Evolutionary conservation across 2,113 vertebrate genomes (phyloP).

Genomic region (Capreolus pygargus): DNA sequence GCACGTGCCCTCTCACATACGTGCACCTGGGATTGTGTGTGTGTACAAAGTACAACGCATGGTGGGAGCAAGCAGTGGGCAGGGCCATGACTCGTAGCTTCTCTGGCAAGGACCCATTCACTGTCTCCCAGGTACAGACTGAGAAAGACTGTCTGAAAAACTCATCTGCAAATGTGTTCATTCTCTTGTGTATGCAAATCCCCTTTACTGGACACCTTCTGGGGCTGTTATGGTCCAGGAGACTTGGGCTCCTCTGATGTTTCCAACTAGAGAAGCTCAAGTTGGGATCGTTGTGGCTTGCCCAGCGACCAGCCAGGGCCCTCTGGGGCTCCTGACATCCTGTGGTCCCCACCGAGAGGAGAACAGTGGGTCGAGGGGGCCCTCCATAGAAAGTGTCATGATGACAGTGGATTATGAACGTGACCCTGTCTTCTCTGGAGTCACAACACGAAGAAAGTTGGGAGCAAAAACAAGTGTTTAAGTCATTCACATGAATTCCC

Average conservation of each 20-base stretch:
- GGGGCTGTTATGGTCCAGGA: fast-evolving
- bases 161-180: not conserved
- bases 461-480: not conserved
- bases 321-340: fast-evolving
- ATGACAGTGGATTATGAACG: fast-evolving
- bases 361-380: not conserved
- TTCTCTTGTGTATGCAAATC: not conserved
- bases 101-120: not conserved
- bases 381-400: not conserved
- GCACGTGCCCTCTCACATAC: not conserved
- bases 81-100: fast-evolving
- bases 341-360: not conserved
- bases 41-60: not conserved
- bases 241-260: not conserved
- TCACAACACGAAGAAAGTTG: not conserved
- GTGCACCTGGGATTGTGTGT: fast-evolving
- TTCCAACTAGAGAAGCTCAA: not conserved
- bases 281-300: fast-evolving
- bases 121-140: fast-evolving
- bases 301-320: too few species aligned
- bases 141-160: not conserved
- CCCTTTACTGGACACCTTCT: not conserved
- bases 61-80: not conserved
- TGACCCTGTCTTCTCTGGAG: not conserved
- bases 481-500: not conserved